phyloP scores from a whole-genome alignment of 2,113 vertebrate species.

The Tretioscincus oriximinensis region DNA sequence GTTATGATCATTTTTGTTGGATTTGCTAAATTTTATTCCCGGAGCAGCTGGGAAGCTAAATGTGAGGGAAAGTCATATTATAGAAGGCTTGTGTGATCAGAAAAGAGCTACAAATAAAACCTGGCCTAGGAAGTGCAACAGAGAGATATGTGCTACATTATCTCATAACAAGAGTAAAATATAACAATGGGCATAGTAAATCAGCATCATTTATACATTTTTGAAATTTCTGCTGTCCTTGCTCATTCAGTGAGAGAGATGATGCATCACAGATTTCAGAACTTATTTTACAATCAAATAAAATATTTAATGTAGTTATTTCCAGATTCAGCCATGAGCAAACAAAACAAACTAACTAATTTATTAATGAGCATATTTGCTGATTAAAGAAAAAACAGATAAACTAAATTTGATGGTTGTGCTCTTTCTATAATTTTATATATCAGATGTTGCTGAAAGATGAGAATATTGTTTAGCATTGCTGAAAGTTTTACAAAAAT shows the following conservation, averaged over 20 bases:
- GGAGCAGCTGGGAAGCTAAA: too few species aligned
- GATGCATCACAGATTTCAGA: not conserved
- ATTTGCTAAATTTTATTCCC: too few species aligned
- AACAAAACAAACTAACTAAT: not conserved
- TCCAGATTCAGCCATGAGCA: not conserved
- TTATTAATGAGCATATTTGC: too few species aligned
- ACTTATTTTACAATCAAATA: not conserved
- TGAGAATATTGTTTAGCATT: not conserved
- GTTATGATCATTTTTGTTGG: too few species aligned
- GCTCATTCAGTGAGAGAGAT: not conserved
- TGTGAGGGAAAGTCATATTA: too few species aligned
- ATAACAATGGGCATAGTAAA: constrained; percentile 11
- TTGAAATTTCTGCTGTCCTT: constrained; percentile 10
- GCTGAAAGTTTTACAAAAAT: not conserved
- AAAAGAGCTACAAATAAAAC: too few species aligned
- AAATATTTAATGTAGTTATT: not conserved
- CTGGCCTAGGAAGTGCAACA: too few species aligned
- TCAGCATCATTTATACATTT: constrained; percentile 5
- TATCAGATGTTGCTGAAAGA: not conserved
- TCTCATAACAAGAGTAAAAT: constrained; percentile 25
- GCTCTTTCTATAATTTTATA: not conserved
- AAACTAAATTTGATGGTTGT: not conserved
- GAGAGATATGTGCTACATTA: not conserved
- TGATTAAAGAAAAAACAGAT: not conserved
- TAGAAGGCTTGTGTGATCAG: too few species aligned